phyloP scores from a whole-genome alignment of 2,888 invertebrate species.

The Pristionchus fissidentatus region DNA sequence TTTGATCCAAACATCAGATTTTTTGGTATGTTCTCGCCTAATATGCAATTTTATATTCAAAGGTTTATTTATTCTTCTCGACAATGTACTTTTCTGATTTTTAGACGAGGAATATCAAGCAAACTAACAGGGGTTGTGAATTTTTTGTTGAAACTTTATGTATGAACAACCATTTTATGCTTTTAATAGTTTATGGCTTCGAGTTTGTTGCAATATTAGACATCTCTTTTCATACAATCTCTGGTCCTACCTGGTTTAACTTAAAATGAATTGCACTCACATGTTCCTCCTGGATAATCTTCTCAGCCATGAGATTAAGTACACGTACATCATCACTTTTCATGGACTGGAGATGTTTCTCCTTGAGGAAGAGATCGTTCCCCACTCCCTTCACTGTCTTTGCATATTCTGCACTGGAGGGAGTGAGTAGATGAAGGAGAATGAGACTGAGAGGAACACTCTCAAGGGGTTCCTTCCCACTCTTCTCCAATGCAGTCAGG shows the following conservation, averaged over 20 bases:
- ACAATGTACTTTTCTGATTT: too few species aligned
- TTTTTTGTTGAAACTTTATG: too few species aligned
- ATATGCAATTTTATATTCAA: too few species aligned
- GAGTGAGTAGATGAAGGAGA: conserved; percentile 48
- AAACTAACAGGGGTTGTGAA: too few species aligned
- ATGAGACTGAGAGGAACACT: conserved; percentile 55
- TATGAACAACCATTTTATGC: too few species aligned
- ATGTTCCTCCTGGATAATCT: not conserved
- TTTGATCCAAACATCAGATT: too few species aligned
- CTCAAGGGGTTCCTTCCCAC: conserved; percentile 57
- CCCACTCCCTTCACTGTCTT: conserved; percentile 20
- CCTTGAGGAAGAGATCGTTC: conserved; percentile 41
- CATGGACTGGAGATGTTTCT: conserved; percentile 19
- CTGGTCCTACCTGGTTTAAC: not conserved
- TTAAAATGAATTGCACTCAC: too few species aligned
- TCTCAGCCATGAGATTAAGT: conserved; percentile 15
- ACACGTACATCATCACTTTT: conserved; percentile 28
- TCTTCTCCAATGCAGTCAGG: conserved; percentile 15
- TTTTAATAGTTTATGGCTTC: too few species aligned
- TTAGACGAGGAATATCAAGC: too few species aligned
- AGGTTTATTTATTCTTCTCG: too few species aligned
- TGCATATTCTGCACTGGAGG: not conserved
- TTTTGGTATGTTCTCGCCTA: too few species aligned
- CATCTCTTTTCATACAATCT: not conserved
- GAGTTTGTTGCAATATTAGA: too few species aligned